Conservation (phyloP, 2,888 invertebrate species). For the Erynnis tages region DNA sequence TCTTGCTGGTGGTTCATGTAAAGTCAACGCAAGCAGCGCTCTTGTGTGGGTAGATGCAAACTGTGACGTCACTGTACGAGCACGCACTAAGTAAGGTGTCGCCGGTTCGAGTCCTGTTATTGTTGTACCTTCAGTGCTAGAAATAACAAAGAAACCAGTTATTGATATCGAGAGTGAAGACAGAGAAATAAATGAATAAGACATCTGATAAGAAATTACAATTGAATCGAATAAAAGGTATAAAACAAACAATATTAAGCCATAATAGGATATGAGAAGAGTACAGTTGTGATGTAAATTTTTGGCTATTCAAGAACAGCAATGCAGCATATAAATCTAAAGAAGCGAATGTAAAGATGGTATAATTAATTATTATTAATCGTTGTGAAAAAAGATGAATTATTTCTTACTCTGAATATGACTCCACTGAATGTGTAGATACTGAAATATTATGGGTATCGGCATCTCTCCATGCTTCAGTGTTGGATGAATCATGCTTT, state of each 20-base stretch:
- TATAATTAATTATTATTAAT: too few relatives aligned
- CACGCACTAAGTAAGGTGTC: slow-evolving; percentile 69
- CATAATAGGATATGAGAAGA: too few relatives aligned
- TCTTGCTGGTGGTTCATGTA: slow-evolving; percentile 70
- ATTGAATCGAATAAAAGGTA: too few relatives aligned
- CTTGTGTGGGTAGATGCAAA: slow-evolving; percentile 72
- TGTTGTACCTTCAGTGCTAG: slow-evolving; percentile 64
- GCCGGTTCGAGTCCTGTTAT: slow-evolving; percentile 73
- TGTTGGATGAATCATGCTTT: slow-evolving; percentile 74
- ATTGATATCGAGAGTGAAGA: background rate
- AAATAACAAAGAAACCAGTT: background rate
- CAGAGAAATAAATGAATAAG: too few relatives aligned
- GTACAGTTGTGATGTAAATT: too few relatives aligned
- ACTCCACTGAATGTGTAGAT: slow-evolving; percentile 54
- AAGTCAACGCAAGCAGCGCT: slow-evolving; percentile 65
- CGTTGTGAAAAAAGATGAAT: background rate
- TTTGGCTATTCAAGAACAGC: too few relatives aligned
- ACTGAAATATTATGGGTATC: slow-evolving; percentile 82
- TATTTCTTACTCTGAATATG: slow-evolving; percentile 62
- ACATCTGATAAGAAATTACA: too few relatives aligned
- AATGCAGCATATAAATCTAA: too few relatives aligned
- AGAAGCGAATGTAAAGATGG: too few relatives aligned
- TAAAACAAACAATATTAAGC: too few relatives aligned
- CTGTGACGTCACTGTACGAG: slow-evolving; percentile 69
- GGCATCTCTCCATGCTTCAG: slow-evolving; percentile 81